Conservation (phyloP, 2,113 vertebrate species). For the Chloroceryle aenea region DNA sequence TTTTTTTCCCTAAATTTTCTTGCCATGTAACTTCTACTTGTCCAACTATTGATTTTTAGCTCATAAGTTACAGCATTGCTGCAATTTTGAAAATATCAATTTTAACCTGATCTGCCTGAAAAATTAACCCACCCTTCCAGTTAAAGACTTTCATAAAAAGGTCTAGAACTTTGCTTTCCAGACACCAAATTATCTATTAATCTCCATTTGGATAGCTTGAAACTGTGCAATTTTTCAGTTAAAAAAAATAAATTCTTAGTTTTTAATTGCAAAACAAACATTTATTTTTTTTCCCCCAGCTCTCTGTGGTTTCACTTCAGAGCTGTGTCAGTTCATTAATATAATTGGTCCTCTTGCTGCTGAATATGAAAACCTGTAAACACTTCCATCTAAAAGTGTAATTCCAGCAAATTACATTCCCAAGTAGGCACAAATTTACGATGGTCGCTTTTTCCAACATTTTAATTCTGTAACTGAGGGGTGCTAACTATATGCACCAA, state of each 20-base stretch:
- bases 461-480: not conserved
- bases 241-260: not conserved
- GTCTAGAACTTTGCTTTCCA: not conserved
- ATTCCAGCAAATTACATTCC: not conserved
- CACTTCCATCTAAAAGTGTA: not conserved
- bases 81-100: not conserved
- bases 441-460: not conserved
- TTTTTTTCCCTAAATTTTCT: not conserved
- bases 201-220: not conserved
- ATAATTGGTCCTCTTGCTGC: not conserved
- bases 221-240: not conserved
- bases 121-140: not conserved
- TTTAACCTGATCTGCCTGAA: not conserved
- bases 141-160: not conserved
- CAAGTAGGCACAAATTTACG: not conserved
- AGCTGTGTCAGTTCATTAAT: not conserved
- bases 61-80: not conserved
- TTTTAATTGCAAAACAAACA: not conserved
- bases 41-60: not conserved
- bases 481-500: not conserved
- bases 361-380: not conserved
- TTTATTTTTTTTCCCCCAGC: not conserved
- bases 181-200: no score
- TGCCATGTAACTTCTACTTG: not conserved
- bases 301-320: not conserved